Evolutionary conservation across 2,797 vertebrate genomes (phyloP).

Genomic region (Garrulus glandarius): DNA sequence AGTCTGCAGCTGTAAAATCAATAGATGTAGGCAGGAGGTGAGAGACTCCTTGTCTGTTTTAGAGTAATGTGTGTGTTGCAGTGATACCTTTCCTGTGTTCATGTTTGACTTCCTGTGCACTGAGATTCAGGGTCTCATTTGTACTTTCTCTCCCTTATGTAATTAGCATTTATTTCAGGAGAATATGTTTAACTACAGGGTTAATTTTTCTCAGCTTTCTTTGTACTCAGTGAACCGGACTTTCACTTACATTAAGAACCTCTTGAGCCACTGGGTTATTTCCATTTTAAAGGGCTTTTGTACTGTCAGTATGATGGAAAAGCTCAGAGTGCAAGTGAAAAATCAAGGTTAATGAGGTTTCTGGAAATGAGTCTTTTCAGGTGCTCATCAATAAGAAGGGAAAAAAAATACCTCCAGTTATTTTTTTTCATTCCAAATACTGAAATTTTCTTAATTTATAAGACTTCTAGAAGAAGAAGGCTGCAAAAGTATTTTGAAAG

Average conservation of each 20-base stretch:
- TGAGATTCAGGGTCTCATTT: background rate
- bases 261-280: background rate
- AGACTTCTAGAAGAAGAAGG: background rate
- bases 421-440: background rate
- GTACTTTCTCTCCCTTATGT: background rate
- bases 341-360: background rate
- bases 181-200: background rate
- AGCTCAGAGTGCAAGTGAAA: background rate
- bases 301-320: background rate
- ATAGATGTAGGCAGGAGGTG: background rate
- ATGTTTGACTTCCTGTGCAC: background rate
- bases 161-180: background rate
- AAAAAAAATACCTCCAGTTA: background rate
- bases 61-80: background rate
- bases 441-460: background rate
- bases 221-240: background rate
- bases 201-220: background rate
- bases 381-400: background rate
- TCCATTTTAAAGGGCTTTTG: background rate
- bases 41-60: background rate
- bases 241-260: background rate
- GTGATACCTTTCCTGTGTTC: background rate
- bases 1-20: background rate
- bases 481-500: background rate
- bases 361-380: background rate